Percentiles rank a stretch among this genome's conserved stretches.
phyloP scores from a whole-genome alignment of 2,113 vertebrate genomes.

The Pangasianodon hypophthalmus region DNA sequence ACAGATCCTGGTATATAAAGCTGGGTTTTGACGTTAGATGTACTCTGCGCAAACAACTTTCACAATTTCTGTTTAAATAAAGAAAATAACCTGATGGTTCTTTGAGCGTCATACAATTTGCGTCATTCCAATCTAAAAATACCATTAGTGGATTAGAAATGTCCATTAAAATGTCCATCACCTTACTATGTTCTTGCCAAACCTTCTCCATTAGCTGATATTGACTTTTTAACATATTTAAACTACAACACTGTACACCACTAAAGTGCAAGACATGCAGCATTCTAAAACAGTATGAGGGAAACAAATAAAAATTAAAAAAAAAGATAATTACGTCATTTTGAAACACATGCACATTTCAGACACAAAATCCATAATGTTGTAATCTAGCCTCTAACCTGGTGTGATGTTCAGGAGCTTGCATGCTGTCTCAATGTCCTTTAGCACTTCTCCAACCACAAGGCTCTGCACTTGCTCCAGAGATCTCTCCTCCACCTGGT shows the following conservation, averaged over 20 bases:
- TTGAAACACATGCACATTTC: background rate
- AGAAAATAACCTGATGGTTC: background rate
- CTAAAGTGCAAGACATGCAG: background rate
- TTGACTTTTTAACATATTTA: background rate
- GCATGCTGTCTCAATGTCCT: slow-evolving; percentile 96
- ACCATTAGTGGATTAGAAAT: background rate
- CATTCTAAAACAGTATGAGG: background rate
- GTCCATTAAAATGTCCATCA: slow-evolving; percentile 2
- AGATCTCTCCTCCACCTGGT: slow-evolving; percentile 86
- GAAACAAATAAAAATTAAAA: background rate
- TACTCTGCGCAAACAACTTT: slow-evolving; percentile 51
- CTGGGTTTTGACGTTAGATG: slow-evolving; percentile 58
- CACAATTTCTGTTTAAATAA: slow-evolving; percentile 35
- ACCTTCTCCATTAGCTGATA: background rate
- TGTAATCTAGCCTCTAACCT: slow-evolving; percentile 70
- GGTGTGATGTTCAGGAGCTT: slow-evolving; percentile 93
- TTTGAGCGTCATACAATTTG: slow-evolving; percentile 17
- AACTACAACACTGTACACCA: background rate
- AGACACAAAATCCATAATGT: background rate
- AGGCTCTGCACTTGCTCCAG: slow-evolving; percentile 96
- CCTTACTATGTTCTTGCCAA: background rate
- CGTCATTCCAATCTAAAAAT: background rate
- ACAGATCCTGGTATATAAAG: slow-evolving; percentile 73
- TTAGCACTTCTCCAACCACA: slow-evolving; percentile 96
- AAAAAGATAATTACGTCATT: background rate